Percentiles rank a stretch among this genome's conserved stretches.
phyloP scores from a whole-genome alignment of 2,797 vertebrate genomes.

The Pipistrellus pygmaeus region DNA sequence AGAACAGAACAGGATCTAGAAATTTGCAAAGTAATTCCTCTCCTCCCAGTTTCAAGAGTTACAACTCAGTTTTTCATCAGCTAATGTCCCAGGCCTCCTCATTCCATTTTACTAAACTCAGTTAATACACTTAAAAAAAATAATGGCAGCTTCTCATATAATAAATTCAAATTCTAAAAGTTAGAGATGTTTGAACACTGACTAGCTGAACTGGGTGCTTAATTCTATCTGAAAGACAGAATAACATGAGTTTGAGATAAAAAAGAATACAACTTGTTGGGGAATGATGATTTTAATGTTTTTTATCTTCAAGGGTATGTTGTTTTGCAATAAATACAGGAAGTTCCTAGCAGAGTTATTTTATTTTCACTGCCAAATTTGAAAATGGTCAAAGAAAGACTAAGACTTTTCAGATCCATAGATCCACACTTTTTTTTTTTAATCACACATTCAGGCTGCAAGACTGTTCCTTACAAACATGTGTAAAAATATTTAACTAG shows the following conservation, averaged over 20 bases:
- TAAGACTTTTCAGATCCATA: neutral
- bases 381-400: constrained; percentile 71
- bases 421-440: constrained; percentile 9
- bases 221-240: constrained; percentile 36
- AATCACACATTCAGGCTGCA: neutral
- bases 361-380: constrained; percentile 71
- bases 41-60: neutral
- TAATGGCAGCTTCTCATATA: neutral
- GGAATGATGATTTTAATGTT: constrained; percentile 77
- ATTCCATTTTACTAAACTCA: neutral
- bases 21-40: neutral
- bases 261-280: constrained; percentile 45
- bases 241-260: constrained; percentile 83
- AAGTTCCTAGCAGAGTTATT: neutral
- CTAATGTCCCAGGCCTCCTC: neutral
- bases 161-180: constrained; percentile 53
- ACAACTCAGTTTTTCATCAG: constrained; percentile 6
- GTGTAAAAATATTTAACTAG: constrained; percentile 42
- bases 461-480: neutral
- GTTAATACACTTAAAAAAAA: constrained; percentile 20
- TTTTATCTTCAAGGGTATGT: constrained; percentile 63
- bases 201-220: neutral
- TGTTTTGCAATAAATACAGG: constrained; percentile 81
- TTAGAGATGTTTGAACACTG: neutral
- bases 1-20: constrained; percentile 11